Base-by-base conservation (phyloP, 2,113 vertebrate genomes). In the Chaetorhynchus papuensis region DNA sequence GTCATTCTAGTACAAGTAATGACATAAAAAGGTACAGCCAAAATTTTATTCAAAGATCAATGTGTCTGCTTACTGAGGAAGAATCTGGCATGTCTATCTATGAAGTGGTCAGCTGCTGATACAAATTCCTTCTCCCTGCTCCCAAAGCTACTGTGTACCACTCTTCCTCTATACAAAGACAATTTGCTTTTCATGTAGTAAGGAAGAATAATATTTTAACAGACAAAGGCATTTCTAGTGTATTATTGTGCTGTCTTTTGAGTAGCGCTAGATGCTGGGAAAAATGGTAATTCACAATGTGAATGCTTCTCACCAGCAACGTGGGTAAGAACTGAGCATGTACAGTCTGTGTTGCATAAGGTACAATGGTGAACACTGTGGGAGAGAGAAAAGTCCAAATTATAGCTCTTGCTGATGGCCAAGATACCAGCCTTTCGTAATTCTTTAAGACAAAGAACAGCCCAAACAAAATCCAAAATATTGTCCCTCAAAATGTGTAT, bases 241-340 rank as follows among this genome's bases (percentile, higher is more conserved):
- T 97, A 97, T 98, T 98, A 98, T 98, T 97, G 98, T 94, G 97
- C 97, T 97, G 96, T 97, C 97, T 97, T 95, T 97, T 97, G 97
- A 97, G 92, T 91, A 94, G 96, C 7, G 16, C 95, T 97, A 90
- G 97, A 97, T 98, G 97, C 98, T 98, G 98, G 97, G 97, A 98
- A 93, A 98, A 98, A 98, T 98, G 97, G 97, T 98, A 98, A 98
- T 98, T 98, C 98, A 97, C 97, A 97, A 97, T 97, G 95, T 98
- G 98, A 98, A 98, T 97, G 97, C 97, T 96, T 86, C 96, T 98
- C 30, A 82, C 95, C 96, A 95, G 94, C 85, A 64, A 64, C 60
- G 85, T 75, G 97, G 93, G 92, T 88, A 98, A 96, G 93, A 96
- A 94, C 83, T 77, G 97, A 97, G 96, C 91, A 78, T 95, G 90